These are phyloP conservation scores for Platycnemis pennipes DNA, from an alignment of 2,888 invertebrate species.

Conservation along the genomic window DNA sequence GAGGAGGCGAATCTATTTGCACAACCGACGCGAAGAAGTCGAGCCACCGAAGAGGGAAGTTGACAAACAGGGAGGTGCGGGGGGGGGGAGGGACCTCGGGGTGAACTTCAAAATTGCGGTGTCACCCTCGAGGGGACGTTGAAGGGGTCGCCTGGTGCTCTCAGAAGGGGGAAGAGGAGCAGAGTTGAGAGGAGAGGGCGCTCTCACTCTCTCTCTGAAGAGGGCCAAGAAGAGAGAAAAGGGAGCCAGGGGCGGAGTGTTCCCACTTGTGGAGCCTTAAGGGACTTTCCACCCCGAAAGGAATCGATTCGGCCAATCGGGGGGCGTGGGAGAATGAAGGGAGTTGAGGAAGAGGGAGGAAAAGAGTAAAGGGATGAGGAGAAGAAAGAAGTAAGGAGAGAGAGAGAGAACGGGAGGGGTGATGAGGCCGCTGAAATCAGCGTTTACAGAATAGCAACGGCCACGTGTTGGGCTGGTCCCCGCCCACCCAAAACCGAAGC, in stretches of 20 bases:
- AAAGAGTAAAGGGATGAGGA: not conserved
- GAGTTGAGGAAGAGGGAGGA: too few species aligned
- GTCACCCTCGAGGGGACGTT: not conserved
- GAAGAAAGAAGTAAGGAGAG: not conserved
- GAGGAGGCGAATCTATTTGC: too few species aligned
- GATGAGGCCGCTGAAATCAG: conserved; percentile 1
- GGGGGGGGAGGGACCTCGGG: not conserved
- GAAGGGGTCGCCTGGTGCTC: not conserved
- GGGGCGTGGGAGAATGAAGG: not conserved
- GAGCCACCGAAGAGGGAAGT: not conserved
- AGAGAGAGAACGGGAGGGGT: not conserved
- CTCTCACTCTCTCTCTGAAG: not conserved
- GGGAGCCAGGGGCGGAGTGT: not conserved
- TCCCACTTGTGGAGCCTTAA: not conserved
- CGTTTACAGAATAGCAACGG: not conserved
- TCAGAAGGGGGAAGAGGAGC: too few species aligned
- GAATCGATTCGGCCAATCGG: conserved; percentile 18
- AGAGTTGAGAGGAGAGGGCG: not conserved
- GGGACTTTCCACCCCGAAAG: not conserved
- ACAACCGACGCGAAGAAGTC: not conserved
- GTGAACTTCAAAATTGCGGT: not conserved
- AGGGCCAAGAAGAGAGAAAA: not conserved
- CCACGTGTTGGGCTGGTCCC: not conserved
- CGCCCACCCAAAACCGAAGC: too few species aligned
- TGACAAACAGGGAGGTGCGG: not conserved